Conservation (phyloP, 2,888 invertebrate species). For the Eupelmus urozonus region DNA sequence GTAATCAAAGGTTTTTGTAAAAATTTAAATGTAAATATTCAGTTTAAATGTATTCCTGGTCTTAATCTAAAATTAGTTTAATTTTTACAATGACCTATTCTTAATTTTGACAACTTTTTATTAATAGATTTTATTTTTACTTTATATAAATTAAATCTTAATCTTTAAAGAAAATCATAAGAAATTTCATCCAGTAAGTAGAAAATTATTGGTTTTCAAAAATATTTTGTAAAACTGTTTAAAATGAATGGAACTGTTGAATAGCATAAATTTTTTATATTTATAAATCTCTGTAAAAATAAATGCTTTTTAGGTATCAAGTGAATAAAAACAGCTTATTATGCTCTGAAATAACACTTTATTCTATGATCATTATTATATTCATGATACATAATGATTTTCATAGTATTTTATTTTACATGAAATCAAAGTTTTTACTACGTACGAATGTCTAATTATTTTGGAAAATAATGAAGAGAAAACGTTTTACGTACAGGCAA, state of each 20-base stretch:
- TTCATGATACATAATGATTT: constrained; percentile 50
- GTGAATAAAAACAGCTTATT: constrained; percentile 9
- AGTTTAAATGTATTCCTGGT: too few relatives aligned
- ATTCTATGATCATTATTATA: constrained; percentile 49
- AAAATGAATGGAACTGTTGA: background rate
- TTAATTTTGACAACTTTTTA: too few relatives aligned
- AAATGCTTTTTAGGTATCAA: background rate
- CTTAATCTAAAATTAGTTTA: too few relatives aligned
- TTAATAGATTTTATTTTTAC: too few relatives aligned
- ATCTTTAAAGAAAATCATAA: background rate
- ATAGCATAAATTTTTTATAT: background rate
- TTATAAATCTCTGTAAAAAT: background rate
- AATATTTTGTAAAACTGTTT: background rate
- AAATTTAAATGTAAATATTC: too few relatives aligned
- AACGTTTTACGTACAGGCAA: constrained; percentile 6
- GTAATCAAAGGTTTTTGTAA: too few relatives aligned
- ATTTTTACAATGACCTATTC: too few relatives aligned
- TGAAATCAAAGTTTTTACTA: constrained; percentile 26
- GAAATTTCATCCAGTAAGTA: background rate
- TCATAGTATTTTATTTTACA: constrained; percentile 52
- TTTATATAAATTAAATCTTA: background rate
- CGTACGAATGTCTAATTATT: constrained; percentile 22
- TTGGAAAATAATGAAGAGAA: constrained; percentile 19
- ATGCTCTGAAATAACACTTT: constrained; percentile 53
- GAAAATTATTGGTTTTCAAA: constrained; percentile 11